A percentile compares a stretch with the other conserved stretches of the same genome.
Evolutionary conservation across 2,888 invertebrate species (phyloP).

Genomic region (Trissolcus japonicus): DNA sequence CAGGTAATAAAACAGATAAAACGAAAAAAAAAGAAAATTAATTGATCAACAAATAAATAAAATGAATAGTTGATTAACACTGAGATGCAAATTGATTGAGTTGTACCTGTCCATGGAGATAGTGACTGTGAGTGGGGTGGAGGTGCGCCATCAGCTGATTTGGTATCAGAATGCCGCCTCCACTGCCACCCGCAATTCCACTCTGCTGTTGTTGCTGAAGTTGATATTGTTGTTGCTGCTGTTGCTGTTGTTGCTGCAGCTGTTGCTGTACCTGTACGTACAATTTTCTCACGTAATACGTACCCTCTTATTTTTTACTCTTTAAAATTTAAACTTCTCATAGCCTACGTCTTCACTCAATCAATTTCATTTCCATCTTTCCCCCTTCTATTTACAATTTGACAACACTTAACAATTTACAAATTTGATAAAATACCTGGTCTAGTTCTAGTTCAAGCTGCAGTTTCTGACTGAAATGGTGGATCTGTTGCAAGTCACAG

Average conservation of each 20-base stretch:
- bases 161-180: slow-evolving; percentile 75
- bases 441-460: slow-evolving; percentile 73
- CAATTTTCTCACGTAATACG: slow-evolving; percentile 1
- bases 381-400: no score
- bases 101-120: slow-evolving; percentile 68
- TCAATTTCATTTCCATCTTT: no score
- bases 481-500: slow-evolving; percentile 71
- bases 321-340: neutral
- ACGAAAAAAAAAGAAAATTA: neutral
- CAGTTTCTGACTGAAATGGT: slow-evolving; percentile 74
- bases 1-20: neutral
- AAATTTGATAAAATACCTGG: slow-evolving; percentile 57
- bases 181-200: slow-evolving; percentile 64
- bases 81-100: slow-evolving; percentile 4
- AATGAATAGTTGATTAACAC: slow-evolving; percentile 1
- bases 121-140: slow-evolving; percentile 75
- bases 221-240: slow-evolving; percentile 37
- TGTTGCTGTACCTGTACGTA: slow-evolving; percentile 61
- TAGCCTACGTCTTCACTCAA: no score
- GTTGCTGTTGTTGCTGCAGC: slow-evolving; percentile 33
- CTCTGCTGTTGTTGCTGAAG: slow-evolving; percentile 66
- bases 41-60: neutral
- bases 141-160: slow-evolving; percentile 80
- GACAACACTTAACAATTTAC: no score
- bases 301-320: neutral